These are phyloP conservation scores for Torymus texanus DNA, from an alignment of 2,888 invertebrate species.

Conservation along the genomic window DNA sequence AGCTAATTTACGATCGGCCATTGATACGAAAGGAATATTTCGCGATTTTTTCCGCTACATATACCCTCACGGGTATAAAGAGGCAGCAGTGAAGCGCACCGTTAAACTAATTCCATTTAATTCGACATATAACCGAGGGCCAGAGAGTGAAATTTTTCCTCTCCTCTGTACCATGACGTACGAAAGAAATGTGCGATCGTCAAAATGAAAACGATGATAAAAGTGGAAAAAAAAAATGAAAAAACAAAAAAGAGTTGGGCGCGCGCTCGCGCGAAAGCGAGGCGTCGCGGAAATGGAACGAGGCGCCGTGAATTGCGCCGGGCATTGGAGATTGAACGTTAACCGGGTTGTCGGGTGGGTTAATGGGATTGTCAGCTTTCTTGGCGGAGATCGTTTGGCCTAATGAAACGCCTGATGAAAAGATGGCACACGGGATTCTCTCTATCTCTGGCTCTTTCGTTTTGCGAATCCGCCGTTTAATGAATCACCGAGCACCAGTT, in stretches of 20 bases:
- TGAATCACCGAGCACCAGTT: not conserved
- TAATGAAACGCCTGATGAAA: constrained; percentile 64
- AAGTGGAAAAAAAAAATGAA: not conserved
- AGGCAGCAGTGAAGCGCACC: no score
- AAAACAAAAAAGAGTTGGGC: constrained; percentile 31
- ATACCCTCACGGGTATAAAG: no score
- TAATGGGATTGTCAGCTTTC: constrained; percentile 64
- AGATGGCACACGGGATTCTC: constrained; percentile 56
- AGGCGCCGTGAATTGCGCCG: constrained; percentile 47
- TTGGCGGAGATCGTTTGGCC: constrained; percentile 59
- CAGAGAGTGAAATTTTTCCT: no score
- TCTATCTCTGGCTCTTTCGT: not conserved
- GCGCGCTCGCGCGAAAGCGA: constrained; percentile 4
- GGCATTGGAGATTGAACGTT: constrained; percentile 58
- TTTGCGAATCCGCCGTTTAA: constrained; percentile 22
- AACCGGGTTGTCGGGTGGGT: constrained; percentile 53
- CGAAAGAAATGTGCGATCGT: constrained; percentile 18
- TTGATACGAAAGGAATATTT: no score
- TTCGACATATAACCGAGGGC: not conserved
- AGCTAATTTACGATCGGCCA: no score
- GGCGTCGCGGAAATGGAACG: constrained; percentile 49
- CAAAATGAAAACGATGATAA: constrained; percentile 34
- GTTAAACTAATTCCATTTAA: constrained; percentile 11
- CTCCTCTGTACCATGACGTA: not conserved
- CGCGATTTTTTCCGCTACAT: no score